phyloP scores from a whole-genome alignment of 2,113 vertebrate species.

The Semnornis frantzii region DNA sequence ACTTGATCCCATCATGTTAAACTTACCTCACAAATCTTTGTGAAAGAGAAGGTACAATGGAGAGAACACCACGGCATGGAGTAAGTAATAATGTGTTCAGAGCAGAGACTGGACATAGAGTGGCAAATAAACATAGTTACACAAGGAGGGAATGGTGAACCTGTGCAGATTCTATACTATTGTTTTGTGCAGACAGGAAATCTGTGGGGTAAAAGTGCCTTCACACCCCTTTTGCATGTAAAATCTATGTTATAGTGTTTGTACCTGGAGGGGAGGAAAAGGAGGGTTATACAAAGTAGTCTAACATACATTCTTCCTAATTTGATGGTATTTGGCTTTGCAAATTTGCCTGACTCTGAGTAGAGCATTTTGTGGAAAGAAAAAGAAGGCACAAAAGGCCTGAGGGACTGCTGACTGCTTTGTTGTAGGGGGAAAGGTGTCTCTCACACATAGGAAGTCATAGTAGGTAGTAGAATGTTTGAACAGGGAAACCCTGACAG shows the following conservation, averaged over 20 bases:
- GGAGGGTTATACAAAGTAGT: not conserved
- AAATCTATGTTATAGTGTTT: not conserved
- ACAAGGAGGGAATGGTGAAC: not conserved
- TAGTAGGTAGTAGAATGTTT: not conserved
- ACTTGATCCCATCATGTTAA: not conserved
- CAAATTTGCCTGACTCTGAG: not conserved
- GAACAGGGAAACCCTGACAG: not conserved
- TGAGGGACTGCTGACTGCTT: not conserved
- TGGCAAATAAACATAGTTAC: not conserved
- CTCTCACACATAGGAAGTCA: not conserved
- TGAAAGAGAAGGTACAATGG: not conserved
- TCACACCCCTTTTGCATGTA: not conserved
- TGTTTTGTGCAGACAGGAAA: not conserved
- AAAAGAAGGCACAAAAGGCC: not conserved
- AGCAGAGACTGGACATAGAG: not conserved
- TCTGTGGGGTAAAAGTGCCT: not conserved
- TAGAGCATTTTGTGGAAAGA: not conserved
- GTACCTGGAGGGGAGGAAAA: not conserved
- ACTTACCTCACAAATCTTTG: not conserved
- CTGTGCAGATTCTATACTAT: not conserved
- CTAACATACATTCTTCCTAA: not conserved
- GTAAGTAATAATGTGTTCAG: not conserved
- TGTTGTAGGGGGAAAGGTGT: not conserved
- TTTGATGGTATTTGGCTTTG: not conserved
- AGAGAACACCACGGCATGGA: not conserved